Evolutionary conservation across 2,888 invertebrate genomes (phyloP).

Genomic region (Microplitis deprimator): DNA sequence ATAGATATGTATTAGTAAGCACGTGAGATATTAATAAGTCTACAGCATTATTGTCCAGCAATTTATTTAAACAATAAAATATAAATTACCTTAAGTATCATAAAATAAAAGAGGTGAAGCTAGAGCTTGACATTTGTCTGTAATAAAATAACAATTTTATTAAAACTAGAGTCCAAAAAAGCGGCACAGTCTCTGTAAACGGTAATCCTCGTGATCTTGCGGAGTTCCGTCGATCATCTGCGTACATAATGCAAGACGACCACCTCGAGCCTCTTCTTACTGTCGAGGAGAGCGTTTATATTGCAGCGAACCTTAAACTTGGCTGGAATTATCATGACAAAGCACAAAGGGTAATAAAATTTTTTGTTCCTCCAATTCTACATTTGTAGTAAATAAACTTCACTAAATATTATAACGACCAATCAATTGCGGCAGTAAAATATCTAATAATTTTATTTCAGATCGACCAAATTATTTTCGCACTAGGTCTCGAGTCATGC

Average conservation of each 20-base stretch:
- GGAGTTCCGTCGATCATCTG: conserved; percentile 73
- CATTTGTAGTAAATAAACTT: not conserved
- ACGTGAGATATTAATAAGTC: too few relatives aligned
- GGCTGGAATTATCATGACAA: conserved; percentile 78
- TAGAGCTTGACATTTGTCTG: too few relatives aligned
- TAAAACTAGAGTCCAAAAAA: conserved; percentile 61
- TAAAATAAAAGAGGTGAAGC: too few relatives aligned
- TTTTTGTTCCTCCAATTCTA: not conserved
- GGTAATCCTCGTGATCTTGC: conserved; percentile 78
- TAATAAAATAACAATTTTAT: conserved; percentile 5
- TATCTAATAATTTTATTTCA: conserved; percentile 68
- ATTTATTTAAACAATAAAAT: too few relatives aligned
- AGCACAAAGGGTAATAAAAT: conserved; percentile 76
- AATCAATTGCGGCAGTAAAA: conserved; percentile 7
- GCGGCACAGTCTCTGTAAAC: conserved; percentile 83
- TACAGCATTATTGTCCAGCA: too few relatives aligned
- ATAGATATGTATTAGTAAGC: not conserved
- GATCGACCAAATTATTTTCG: conserved; percentile 85
- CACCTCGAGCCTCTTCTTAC: conserved; percentile 86
- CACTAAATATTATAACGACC: not conserved
- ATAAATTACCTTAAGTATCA: too few relatives aligned
- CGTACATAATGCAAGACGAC: conserved; percentile 92
- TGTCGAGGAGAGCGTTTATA: conserved; percentile 87
- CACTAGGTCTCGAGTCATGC: conserved; percentile 80
- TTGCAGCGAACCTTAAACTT: conserved; percentile 91